Base-by-base conservation (phyloP, 2,113 vertebrate genomes). In the Oncorhynchus keta region DNA sequence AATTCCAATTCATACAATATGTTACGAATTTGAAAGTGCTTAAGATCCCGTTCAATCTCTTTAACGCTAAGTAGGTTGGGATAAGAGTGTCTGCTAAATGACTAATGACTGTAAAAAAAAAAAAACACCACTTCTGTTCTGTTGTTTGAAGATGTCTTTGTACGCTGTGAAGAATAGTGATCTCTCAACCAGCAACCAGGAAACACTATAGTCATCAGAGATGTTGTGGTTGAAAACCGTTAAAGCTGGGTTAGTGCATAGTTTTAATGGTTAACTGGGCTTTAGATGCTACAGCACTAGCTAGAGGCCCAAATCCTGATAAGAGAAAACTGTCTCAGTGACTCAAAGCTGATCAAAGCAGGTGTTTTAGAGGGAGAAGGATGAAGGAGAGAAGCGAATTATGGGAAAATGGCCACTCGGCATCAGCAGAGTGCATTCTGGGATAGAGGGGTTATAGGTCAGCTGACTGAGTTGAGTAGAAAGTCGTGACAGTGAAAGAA, bases 171-270 rank as follows among this genome's bases (percentile, higher is more conserved):
- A 12, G 16, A 39, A 6, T 16, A 39, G 64, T 76, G 72, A 49
- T 74, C 45, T 64, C 26, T 12, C 30, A 51, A 22, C 48, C 8
- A 74, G 79, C 22, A 81, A 74, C 69, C 69, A 73, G 73, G 28
- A 20, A 77, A 70, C 14, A 62, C 49, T 48, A 81, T 55, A 12
- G 5, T 66, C 64, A 68, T 22, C 39, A 77, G 78, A 76, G 59
- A 85, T 75, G 72, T 45, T 74, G 83, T 76, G 57, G 55, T 68
- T 57, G 24, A 18, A 68, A 78, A 67, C 45, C 67, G 61, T 76
- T 76, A 64, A 45, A 45, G 8, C 13, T 55, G 51, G 51, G 51
- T 16, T 18, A 16, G 12, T 55, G 51, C 51, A 16, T 3, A 4
- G 3, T 18, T 55, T 55, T 64, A 22, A 11, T 64, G 16, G 61